Evolutionary conservation across 2,888 invertebrate species (phyloP).

Genomic region (Eugnorisma glareosa): DNA sequence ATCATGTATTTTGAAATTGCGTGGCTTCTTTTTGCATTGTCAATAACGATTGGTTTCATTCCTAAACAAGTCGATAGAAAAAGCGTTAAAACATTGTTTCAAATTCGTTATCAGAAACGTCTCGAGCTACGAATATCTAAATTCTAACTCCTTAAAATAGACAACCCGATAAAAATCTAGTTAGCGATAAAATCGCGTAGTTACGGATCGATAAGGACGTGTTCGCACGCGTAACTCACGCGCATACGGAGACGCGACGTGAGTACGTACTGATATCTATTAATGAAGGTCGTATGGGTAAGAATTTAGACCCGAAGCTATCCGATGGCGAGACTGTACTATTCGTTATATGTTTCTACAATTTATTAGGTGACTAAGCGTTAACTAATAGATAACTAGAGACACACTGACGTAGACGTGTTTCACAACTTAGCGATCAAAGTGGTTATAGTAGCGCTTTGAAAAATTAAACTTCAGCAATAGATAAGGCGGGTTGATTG

Average conservation of each 20-base stretch:
- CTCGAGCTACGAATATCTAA: neutral
- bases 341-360: neutral
- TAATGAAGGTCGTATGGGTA: conserved; percentile 60
- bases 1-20: neutral
- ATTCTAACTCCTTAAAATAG: conserved; percentile 34
- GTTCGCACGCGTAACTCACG: conserved; percentile 55
- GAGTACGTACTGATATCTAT: conserved; percentile 49
- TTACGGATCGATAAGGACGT: conserved; percentile 61
- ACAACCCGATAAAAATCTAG: conserved; percentile 51
- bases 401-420: neutral
- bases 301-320: conserved; percentile 59
- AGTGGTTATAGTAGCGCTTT: neutral
- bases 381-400: conserved; percentile 22
- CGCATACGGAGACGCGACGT: conserved; percentile 40
- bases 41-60: neutral
- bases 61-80: neutral
- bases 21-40: neutral
- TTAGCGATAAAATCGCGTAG: conserved; percentile 49
- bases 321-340: conserved; percentile 13
- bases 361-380: conserved; percentile 48
- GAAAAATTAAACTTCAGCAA: conserved; percentile 17
- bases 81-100: neutral
- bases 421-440: neutral
- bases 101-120: conserved; percentile 2
- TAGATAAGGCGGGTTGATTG: conserved; percentile 13